Evolutionary conservation across 2,797 vertebrate species (phyloP).

Genomic region (Notoglanidium macrostoma): DNA sequence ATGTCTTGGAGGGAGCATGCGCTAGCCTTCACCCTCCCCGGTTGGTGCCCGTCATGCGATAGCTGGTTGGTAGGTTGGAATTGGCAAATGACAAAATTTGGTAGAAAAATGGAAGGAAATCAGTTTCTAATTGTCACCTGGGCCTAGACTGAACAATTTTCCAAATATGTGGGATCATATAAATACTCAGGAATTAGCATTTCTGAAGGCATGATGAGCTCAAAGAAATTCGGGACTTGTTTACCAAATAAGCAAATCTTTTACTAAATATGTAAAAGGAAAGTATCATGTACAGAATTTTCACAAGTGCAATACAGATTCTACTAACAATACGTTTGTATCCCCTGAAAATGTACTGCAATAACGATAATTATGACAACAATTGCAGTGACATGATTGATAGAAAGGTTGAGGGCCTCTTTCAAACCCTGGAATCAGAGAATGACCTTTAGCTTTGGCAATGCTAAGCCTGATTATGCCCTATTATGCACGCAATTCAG

Average conservation of each 20-base stretch:
- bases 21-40: no score
- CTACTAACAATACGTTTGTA: neutral
- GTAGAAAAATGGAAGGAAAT: neutral
- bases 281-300: neutral
- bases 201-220: neutral
- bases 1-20: no score
- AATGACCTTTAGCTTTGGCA: neutral
- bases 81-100: neutral
- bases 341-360: neutral
- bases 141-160: neutral
- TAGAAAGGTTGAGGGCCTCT: slow-evolving; percentile 13
- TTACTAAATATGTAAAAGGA: neutral
- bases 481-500: neutral
- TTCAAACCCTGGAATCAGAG: slow-evolving; percentile 7
- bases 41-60: no score
- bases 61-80: neutral
- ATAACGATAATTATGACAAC: slow-evolving; percentile 1
- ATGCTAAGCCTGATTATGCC: slow-evolving; percentile 18
- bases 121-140: neutral
- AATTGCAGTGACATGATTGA: slow-evolving; percentile 14
- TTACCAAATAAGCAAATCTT: neutral
- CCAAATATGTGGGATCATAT: neutral
- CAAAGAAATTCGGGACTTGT: neutral
- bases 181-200: neutral
- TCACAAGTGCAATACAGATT: neutral